These are phyloP conservation scores for Nymphicus hollandicus DNA, from an alignment of 2,113 vertebrate species.

Conservation along the genomic window DNA sequence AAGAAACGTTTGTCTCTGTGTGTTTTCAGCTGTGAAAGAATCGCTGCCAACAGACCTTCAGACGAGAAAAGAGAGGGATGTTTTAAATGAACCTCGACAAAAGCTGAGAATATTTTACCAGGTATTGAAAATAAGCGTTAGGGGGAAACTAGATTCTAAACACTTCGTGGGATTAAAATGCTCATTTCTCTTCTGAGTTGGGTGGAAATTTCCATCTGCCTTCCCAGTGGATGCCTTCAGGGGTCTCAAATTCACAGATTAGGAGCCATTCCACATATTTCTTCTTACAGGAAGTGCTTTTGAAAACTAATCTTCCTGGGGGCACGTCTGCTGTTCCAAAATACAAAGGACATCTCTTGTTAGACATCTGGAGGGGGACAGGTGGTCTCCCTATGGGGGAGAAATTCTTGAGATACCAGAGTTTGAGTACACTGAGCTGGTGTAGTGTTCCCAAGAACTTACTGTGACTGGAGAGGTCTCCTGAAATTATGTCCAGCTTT, in stretches of 20 bases:
- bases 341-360: not conserved
- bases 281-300: not conserved
- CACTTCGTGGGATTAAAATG: not conserved
- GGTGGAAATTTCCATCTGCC: not conserved
- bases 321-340: not conserved
- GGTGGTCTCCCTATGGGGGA: not conserved
- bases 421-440: not conserved
- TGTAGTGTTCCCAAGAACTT: not conserved
- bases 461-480: not conserved
- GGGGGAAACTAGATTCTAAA: not conserved
- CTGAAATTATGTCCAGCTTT: not conserved
- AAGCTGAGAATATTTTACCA: constrained; percentile 98
- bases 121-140: constrained; percentile 71
- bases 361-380: not conserved
- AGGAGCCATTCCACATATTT: not conserved
- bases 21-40: constrained; percentile 89
- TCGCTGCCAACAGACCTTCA: constrained; percentile 88
- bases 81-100: constrained; percentile 89
- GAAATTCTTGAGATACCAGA: not conserved
- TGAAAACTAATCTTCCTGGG: not conserved
- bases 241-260: not conserved
- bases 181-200: not conserved
- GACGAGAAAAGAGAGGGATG: constrained; percentile 88
- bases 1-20: not conserved
- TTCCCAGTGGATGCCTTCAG: not conserved